A percentile compares a stretch with the other conserved stretches of the same genome.
Evolutionary conservation across 2,888 invertebrate species (phyloP).

Genomic region (Leucania comma): DNA sequence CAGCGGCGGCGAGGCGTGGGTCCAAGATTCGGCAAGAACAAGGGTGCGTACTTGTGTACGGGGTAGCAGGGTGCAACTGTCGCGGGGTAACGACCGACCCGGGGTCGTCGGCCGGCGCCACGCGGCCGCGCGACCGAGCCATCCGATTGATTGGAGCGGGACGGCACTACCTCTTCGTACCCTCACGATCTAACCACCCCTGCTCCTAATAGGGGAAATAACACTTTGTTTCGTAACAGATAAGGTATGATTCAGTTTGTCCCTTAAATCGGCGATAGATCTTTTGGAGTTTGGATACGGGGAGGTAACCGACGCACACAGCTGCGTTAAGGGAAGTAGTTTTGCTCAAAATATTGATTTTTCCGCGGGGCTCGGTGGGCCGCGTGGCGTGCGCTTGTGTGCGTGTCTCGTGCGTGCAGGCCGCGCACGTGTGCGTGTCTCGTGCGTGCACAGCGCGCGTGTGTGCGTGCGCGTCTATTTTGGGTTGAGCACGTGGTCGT

Average conservation of each 20-base stretch:
- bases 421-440: constrained; percentile 56
- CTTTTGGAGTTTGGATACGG: constrained; percentile 66
- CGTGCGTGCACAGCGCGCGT: constrained; percentile 74
- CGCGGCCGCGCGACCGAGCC: constrained; percentile 86
- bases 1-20: constrained; percentile 81
- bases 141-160: constrained; percentile 89
- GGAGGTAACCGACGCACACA: constrained; percentile 82
- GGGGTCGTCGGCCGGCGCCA: constrained; percentile 89
- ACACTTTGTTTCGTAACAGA: constrained; percentile 78
- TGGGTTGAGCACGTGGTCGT: constrained; percentile 88
- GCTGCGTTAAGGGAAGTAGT: constrained; percentile 87
- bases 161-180: constrained; percentile 81
- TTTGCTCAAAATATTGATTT: constrained; percentile 91
- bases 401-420: constrained; percentile 49
- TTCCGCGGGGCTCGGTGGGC: constrained; percentile 84
- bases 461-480: constrained; percentile 86
- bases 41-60: constrained; percentile 84
- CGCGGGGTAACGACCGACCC: constrained; percentile 88
- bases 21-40: constrained; percentile 87
- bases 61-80: constrained; percentile 90
- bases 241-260: constrained; percentile 82
- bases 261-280: constrained; percentile 64
- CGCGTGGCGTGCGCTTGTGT: constrained; percentile 73
- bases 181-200: constrained; percentile 86
- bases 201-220: constrained; percentile 76